Conservation (phyloP, 2,888 invertebrate genomes). For the Clusia tigrina region DNA sequence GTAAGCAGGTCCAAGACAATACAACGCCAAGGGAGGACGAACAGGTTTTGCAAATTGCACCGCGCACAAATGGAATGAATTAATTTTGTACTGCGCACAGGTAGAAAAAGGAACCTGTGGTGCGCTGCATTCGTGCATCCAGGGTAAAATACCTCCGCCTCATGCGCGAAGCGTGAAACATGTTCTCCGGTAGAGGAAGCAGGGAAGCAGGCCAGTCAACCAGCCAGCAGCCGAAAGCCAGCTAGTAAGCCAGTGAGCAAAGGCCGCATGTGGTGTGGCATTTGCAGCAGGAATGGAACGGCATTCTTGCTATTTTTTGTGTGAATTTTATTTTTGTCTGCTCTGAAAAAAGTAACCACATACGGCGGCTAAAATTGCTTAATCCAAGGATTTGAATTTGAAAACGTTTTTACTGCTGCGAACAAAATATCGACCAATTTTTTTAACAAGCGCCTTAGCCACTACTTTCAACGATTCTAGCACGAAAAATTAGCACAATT, state of each 20-base stretch:
- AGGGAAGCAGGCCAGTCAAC: too few species aligned
- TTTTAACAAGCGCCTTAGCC: not conserved
- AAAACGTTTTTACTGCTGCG: constrained; percentile 24
- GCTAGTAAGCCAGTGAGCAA: not conserved
- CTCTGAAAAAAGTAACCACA: constrained; percentile 31
- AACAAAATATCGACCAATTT: not conserved
- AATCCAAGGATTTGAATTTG: constrained; percentile 37
- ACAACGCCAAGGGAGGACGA: not conserved
- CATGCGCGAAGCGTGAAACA: constrained; percentile 9
- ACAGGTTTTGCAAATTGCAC: constrained; percentile 7
- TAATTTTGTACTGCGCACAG: not conserved
- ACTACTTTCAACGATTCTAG: too few species aligned
- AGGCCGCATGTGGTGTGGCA: constrained; percentile 19
- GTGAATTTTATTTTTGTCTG: constrained; percentile 2
- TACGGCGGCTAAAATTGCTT: constrained; percentile 41
- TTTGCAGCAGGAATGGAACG: not conserved
- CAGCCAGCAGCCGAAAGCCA: not conserved
- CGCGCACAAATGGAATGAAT: not conserved
- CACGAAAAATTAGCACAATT: not conserved
- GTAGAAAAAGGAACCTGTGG: not conserved
- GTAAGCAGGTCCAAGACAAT: constrained; percentile 1
- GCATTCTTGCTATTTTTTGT: not conserved
- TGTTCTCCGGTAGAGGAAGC: too few species aligned
- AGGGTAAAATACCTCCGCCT: constrained; percentile 11
- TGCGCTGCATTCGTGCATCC: not conserved